A percentile compares a stretch with the other conserved stretches of the same genome.
Evolutionary conservation across 2,888 invertebrate species (phyloP).

Genomic region (Melanargia galathea): DNA sequence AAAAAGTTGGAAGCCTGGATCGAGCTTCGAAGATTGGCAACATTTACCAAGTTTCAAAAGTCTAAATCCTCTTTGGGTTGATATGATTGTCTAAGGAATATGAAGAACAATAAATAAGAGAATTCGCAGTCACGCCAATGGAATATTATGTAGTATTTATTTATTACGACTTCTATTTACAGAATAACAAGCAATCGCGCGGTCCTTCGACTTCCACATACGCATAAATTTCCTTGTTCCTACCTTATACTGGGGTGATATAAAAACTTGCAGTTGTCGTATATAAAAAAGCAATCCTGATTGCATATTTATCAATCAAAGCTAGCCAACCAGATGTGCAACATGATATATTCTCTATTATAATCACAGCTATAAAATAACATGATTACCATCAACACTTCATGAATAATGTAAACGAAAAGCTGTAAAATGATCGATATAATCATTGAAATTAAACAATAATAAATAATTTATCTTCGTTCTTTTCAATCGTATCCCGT

Average conservation of each 20-base stretch:
- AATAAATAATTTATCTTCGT: conserved; percentile 20
- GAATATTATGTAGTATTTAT: conserved; percentile 29
- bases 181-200: conserved; percentile 25
- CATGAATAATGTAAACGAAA: conserved; percentile 36
- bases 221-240: conserved; percentile 34
- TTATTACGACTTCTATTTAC: conserved; percentile 31
- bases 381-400: conserved; percentile 28
- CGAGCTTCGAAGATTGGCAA: too few species aligned
- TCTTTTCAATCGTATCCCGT: conserved; percentile 31
- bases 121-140: conserved; percentile 8
- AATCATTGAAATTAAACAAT: conserved; percentile 30
- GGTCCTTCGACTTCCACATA: conserved; percentile 37
- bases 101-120: conserved; percentile 14
- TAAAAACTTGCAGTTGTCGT: conserved; percentile 16
- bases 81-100: too few species aligned
- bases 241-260: conserved; percentile 7
- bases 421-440: conserved; percentile 28
- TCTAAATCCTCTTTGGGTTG: too few species aligned
- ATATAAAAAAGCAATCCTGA: conserved; percentile 17
- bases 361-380: conserved; percentile 27
- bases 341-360: conserved; percentile 28
- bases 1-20: too few species aligned
- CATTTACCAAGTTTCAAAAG: too few species aligned
- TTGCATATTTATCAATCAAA: conserved; percentile 34
- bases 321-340: conserved; percentile 32